phyloP scores from a whole-genome alignment of 1,140 invertebrate genomes.

The Chrysomallon squamiferum region DNA sequence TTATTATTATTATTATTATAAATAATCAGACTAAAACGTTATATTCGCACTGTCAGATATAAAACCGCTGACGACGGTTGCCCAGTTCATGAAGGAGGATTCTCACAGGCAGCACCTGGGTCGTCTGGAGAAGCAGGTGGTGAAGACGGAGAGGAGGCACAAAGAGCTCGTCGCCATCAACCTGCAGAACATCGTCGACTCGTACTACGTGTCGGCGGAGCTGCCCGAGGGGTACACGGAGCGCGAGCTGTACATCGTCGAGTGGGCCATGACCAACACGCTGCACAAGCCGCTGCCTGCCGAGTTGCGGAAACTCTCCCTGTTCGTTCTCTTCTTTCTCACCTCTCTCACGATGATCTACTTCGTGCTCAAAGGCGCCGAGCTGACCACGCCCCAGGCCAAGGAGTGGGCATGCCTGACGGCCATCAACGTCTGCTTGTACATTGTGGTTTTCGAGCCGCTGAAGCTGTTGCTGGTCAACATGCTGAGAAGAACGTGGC shows the following conservation, averaged over 20 bases:
- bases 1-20: no score
- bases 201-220: neutral
- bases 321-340: neutral
- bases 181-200: constrained; percentile 1
- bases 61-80: no score
- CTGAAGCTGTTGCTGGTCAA: neutral
- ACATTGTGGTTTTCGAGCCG: neutral
- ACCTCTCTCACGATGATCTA: neutral
- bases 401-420: neutral
- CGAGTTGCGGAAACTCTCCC: neutral
- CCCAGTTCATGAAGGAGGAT: no score
- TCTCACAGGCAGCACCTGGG: no score
- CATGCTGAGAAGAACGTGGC: no score
- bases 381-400: neutral
- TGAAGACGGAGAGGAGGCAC: neutral
- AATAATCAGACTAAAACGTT: no score
- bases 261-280: neutral
- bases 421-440: neutral
- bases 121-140: neutral
- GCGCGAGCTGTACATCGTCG: neutral
- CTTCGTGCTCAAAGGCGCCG: neutral
- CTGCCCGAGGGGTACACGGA: neutral
- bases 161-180: neutral
- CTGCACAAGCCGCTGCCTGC: neutral
- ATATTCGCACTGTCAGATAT: no score